A percentile compares a stretch with the other conserved stretches of the same genome.
These are phyloP conservation scores for Emys orbicularis DNA, from an alignment of 2,797 vertebrate species.

Conservation along the genomic window DNA sequence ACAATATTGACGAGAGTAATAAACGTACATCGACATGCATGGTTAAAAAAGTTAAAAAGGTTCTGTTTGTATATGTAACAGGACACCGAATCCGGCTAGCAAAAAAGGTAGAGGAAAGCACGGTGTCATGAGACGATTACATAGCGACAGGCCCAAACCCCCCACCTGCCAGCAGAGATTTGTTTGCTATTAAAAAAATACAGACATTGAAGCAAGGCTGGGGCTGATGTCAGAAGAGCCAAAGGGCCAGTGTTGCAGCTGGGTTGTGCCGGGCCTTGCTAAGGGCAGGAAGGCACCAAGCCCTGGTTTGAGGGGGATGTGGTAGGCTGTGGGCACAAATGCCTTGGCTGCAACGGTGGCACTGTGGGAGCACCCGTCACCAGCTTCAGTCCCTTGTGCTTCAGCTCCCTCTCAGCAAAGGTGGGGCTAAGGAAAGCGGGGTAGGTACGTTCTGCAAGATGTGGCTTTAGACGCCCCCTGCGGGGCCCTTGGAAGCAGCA, in stretches of 20 bases:
- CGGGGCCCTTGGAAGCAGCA: background rate
- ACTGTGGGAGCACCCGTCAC: background rate
- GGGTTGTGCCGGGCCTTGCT: background rate
- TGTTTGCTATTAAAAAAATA: rapidly evolving
- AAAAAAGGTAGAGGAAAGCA: rapidly evolving
- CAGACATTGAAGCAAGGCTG: rapidly evolving
- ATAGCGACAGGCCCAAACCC: background rate
- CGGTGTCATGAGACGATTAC: background rate
- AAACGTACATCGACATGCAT: background rate
- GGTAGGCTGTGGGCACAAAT: background rate
- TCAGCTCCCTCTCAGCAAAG: background rate
- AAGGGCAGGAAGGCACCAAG: background rate
- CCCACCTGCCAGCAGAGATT: background rate
- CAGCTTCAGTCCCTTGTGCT: rapidly evolving
- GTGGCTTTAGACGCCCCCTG: background rate
- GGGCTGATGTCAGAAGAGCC: background rate
- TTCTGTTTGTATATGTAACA: background rate
- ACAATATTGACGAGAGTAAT: background rate
- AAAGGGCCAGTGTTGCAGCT: background rate
- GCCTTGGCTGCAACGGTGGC: background rate
- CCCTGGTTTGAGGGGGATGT: background rate
- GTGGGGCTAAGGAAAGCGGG: background rate
- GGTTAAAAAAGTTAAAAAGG: background rate
- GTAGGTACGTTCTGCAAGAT: background rate
- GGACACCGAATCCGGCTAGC: background rate